Evolutionary conservation across 2,888 invertebrate species (phyloP), one percentile per base, ranked within the genome.

Genomic region (Tachystola acroxantha): DNA sequence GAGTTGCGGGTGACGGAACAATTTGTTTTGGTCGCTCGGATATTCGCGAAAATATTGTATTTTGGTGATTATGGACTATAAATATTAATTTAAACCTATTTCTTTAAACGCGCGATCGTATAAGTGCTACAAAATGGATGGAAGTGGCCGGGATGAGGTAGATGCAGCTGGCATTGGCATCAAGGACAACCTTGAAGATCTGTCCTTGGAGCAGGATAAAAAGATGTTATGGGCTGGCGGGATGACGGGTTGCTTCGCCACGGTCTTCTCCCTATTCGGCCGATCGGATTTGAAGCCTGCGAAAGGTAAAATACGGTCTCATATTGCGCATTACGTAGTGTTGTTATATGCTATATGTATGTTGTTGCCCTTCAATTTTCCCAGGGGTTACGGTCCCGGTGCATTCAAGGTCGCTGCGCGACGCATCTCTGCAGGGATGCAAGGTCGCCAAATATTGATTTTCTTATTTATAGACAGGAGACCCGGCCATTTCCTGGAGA

Each of bases 221-320:
- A 91, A 46, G 67, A 76, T 47, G 24, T 93, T 48, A 39, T 95
- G 94, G 94, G 90, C 94, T 69, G 93, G 92, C 45, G 96, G 96
- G 0, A 89, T 98, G 37, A 86, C 96, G 50, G 95, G 96, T 1
- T 98, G 98, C 64, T 91, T 98, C 64, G 90, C 95, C 43, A 96
- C 96, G 0, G 93, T 98, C 7, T 89, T 95, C 73, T 93, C 93
- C n/a, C 91, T 97, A 52, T 94, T 97, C 39, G 95, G 94, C 70
- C 91, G 93, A 9, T 88, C 91, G 1, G 94, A 94, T 60, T 89
- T 91, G 42, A 94, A 93, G 64, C 88, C 88, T 43, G 70, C 75
- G 40, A 85, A 90, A 86, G 91, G 92, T 91, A 63, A 12, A 22
- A n/a, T 10, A 10, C 3, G 4, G 2, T 3, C n/a, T n/a, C n/a